Base-by-base conservation (phyloP, 1,140 invertebrate genomes). In the Cotesia glomerata region DNA sequence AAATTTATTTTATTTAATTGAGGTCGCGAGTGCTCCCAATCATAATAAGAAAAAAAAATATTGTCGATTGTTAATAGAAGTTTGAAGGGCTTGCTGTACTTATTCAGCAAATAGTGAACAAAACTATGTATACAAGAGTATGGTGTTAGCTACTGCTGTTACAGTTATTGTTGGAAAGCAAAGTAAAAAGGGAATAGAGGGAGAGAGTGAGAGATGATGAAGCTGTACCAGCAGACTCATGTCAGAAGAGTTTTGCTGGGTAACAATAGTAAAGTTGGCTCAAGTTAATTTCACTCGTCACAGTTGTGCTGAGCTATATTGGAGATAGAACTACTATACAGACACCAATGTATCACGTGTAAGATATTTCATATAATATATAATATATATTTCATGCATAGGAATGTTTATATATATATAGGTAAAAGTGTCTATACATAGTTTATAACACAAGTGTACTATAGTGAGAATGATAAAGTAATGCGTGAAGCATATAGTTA, bases 241-340 rank as follows among this genome's bases (percentile, higher is more conserved):
- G 39, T 45, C 39, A 39, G 45, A 52, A 49, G n/a, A 67, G 65
- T 67, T 67, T 67, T 54, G 51, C 26, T 39, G 16, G 14, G 49
- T 32, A 67, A 67, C 39, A 67, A 67, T 56, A 26, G 52, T 49
- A 54, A 67, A 67, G 65, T 67, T 67, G 65, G 65, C 49, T 32
- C 16, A 67, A 67, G 65, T 67, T 67, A 13, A 67, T 67, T 51
- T 52, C 39, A 67, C 65, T 67, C 39, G 65, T 67, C 65, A 67
- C 11, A 54, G 51, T 18, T 26, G 4, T 26, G 49, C 26, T 67
- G 9, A 18, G 13, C 16, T 51, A 7, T 45, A 45, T 45, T 5
- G 39, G 11, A 45, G 39, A 45, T 45, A 45, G 39, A 45, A 45
- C 7, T 45, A 11, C 39, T 45, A n/a, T 32, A 36, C 34, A 34